Evolutionary conservation across 2,113 vertebrate genomes (phyloP).

Genomic region (Lepisosteus oculatus): DNA sequence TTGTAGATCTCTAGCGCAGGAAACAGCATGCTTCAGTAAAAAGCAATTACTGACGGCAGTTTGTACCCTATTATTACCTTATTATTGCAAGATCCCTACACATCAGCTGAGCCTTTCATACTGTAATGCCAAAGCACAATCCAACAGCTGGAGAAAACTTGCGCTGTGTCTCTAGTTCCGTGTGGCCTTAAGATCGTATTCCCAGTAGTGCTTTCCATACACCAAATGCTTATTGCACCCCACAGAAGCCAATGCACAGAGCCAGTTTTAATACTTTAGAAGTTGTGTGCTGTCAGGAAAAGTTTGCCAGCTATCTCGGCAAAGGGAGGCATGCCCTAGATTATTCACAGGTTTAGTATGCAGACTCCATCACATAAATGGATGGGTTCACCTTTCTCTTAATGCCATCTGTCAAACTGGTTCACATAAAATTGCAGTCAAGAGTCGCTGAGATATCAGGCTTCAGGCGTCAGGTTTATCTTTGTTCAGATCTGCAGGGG

Average conservation of each 20-base stretch:
- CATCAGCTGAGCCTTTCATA: slow-evolving; percentile 34
- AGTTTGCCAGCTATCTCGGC: neutral
- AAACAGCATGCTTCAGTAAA: too few species aligned
- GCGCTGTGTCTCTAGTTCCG: slow-evolving; percentile 40
- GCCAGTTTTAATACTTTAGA: slow-evolving; percentile 27
- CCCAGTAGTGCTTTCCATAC: slow-evolving; percentile 40
- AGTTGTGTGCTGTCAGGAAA: slow-evolving; percentile 30
- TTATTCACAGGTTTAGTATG: slow-evolving; percentile 19
- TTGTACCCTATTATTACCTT: too few species aligned
- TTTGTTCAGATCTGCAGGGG: slow-evolving; percentile 8
- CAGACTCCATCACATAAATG: slow-evolving; percentile 18
- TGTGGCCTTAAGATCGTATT: slow-evolving; percentile 45
- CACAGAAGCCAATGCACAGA: neutral
- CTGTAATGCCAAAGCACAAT: slow-evolving; percentile 48
- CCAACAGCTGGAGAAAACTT: slow-evolving; percentile 51
- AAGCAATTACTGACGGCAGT: too few species aligned
- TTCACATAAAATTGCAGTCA: slow-evolving; percentile 30
- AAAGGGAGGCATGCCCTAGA: slow-evolving; percentile 14
- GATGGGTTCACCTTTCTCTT: slow-evolving; percentile 9
- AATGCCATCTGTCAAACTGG: slow-evolving; percentile 18
- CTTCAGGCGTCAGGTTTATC: slow-evolving; percentile 1
- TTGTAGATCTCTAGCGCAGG: too few species aligned
- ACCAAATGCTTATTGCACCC: neutral
- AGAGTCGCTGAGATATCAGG: slow-evolving; percentile 25
- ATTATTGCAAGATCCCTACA: slow-evolving; percentile 33